Evolutionary conservation across 2,797 vertebrate genomes (phyloP).

Genomic region (Valencia hispanica): DNA sequence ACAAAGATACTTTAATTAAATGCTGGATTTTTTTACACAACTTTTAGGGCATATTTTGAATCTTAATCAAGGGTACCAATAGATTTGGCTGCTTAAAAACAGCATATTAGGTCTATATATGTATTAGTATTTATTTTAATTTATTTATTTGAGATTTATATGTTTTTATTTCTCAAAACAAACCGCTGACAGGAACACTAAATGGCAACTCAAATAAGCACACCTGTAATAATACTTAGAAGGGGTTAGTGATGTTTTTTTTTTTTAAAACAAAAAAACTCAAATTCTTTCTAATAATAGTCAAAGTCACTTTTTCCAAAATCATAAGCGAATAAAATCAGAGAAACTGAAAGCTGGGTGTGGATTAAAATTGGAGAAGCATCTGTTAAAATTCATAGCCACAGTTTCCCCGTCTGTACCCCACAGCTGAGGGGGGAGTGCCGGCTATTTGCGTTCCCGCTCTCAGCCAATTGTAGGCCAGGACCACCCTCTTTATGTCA

Average conservation of each 20-base stretch:
- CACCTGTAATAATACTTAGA: neutral
- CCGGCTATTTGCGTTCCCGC: constrained; percentile 72
- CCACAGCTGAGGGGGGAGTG: constrained; percentile 68
- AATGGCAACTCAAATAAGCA: neutral
- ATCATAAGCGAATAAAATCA: neutral
- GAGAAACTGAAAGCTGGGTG: constrained; percentile 47
- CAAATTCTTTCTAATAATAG: neutral
- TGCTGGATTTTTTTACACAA: no score
- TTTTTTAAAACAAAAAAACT: neutral
- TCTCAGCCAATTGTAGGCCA: constrained; percentile 50
- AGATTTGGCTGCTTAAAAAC: neutral
- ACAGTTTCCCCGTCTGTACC: constrained; percentile 74
- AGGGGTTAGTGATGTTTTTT: neutral
- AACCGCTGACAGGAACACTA: neutral
- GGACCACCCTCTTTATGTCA: constrained; percentile 52
- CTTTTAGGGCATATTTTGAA: neutral
- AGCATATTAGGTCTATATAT: neutral
- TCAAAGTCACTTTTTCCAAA: neutral
- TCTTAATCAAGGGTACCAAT: neutral
- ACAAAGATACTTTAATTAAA: neutral
- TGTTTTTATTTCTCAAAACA: neutral
- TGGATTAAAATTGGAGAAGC: constrained; percentile 54
- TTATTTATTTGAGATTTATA: neutral
- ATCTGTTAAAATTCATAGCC: constrained; percentile 70
- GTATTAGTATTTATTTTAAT: neutral